These are phyloP conservation scores for Himalopsyche japonica DNA, from an alignment of 2,888 invertebrate genomes.

Conservation along the genomic window DNA sequence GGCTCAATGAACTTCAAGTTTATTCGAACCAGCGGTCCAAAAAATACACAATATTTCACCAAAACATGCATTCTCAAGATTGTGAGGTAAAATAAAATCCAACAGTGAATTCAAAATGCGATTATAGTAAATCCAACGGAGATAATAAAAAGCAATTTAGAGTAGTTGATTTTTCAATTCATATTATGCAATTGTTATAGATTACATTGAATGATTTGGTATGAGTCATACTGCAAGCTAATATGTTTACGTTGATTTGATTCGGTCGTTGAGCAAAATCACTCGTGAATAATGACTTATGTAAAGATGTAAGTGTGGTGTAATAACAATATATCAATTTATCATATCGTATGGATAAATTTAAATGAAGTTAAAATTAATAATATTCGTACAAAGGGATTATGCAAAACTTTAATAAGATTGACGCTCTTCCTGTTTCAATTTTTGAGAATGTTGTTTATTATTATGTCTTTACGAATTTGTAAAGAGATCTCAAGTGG, in stretches of 20 bases:
- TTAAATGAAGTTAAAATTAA: neutral
- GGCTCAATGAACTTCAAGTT: neutral
- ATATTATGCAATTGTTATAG: neutral
- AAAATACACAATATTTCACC: neutral
- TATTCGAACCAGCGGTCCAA: neutral
- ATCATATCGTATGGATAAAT: neutral
- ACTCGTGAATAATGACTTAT: neutral
- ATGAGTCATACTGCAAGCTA: neutral
- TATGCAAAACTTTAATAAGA: neutral
- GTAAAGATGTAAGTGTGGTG: neutral
- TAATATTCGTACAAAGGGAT: neutral
- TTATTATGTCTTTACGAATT: too few relatives aligned
- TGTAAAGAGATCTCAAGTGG: too few relatives aligned
- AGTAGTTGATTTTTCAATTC: neutral
- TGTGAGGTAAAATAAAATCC: neutral
- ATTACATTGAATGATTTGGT: neutral
- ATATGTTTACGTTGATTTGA: neutral
- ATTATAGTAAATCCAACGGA: neutral
- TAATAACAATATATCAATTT: neutral
- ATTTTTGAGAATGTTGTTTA: too few relatives aligned
- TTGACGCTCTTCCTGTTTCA: neutral
- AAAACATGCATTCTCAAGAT: neutral
- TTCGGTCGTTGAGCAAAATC: neutral
- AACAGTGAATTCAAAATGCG: too few relatives aligned
- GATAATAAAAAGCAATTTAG: neutral